Evolutionary conservation across 2,888 invertebrate genomes (phyloP), one percentile per base, ranked within the genome.

Genomic region (Sialis lutaria): DNA sequence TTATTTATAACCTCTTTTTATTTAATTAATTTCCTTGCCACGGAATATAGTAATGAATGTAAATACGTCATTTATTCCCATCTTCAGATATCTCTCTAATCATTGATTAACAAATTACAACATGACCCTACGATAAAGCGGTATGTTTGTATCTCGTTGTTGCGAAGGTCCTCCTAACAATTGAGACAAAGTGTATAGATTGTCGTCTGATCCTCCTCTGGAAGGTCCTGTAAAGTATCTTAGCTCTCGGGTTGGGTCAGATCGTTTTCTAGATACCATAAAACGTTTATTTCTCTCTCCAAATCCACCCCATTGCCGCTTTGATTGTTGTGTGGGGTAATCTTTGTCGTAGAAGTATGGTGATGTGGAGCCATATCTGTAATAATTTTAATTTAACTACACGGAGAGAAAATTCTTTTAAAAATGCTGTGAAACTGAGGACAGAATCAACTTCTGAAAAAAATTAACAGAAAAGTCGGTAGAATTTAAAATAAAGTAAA

Each of bases 51-150:
- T 22, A 4, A 22, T 22, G 22, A 22, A 22, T 22, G 22, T 22
- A 22, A 22, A 22, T 22, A 22, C 22, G 22, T 4, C 22, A 22
- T 22, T 22, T 2, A 22, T 22, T 22, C 22, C 22, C 22, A 22
- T 2, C 22, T 22, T 22, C 22, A 22, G 22, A 22, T 22, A 2
- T 22, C 22, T 22, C 22, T 22, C 22, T 22, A 22, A 22, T 22
- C 22, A 22, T 22, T 48, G 52, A 42, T 30, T 42, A 42, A 13
- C 22, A 35, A 6, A 59, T 72, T 75, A 76, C 58, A 77, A 68
- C 60, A 76, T 69, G 62, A 74, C 67, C 60, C 76, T 72, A 59
- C 74, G 75, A 58, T 74, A 74, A 5, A 75, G 64, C 42, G 77
- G 75, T 45, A 73, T 66, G 49, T 74, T 73, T 51, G 73, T 70